A percentile compares a stretch with the other conserved stretches of the same genome.
Evolutionary conservation across 2,888 invertebrate species (phyloP).

Genomic region (Coenonympha glycerion): DNA sequence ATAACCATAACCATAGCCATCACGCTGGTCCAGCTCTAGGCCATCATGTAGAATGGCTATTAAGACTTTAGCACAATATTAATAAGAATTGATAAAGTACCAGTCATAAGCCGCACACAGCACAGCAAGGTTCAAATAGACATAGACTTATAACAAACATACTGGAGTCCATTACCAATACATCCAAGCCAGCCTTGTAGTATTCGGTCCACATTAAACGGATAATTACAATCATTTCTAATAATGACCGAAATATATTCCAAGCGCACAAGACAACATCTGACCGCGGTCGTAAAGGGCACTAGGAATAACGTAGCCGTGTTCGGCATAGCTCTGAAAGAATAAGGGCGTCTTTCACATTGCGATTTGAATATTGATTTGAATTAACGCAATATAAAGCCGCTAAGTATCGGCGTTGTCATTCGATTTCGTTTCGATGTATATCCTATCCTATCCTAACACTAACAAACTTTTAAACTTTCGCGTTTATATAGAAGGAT

Average conservation of each 20-base stretch:
- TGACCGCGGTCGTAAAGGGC: constrained; percentile 57
- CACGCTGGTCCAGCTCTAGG: no score
- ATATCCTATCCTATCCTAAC: no score
- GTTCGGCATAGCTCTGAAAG: constrained; percentile 45
- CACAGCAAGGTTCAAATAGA: constrained; percentile 12
- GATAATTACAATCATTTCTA: constrained; percentile 32
- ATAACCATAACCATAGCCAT: no score
- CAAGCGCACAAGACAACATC: constrained; percentile 33
- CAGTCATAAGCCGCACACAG: constrained; percentile 8
- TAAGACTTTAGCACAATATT: not conserved
- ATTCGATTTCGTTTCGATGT: not conserved
- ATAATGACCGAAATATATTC: constrained; percentile 35
- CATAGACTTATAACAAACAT: constrained; percentile 18
- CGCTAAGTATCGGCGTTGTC: not conserved
- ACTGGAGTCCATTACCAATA: constrained; percentile 20
- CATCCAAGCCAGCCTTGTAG: constrained; percentile 20
- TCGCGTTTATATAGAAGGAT: no score
- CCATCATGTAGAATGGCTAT: not conserved
- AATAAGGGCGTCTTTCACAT: constrained; percentile 30
- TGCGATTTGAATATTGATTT: not conserved
- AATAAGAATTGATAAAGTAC: constrained; percentile 8
- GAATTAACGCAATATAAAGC: not conserved
- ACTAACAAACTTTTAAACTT: no score
- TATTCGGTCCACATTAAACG: constrained; percentile 27
- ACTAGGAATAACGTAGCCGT: constrained; percentile 51